A percentile compares a stretch with the other conserved stretches of the same genome.
Evolutionary conservation across 2,888 invertebrate genomes (phyloP).

Genomic region (Drosophila ezoana): DNA sequence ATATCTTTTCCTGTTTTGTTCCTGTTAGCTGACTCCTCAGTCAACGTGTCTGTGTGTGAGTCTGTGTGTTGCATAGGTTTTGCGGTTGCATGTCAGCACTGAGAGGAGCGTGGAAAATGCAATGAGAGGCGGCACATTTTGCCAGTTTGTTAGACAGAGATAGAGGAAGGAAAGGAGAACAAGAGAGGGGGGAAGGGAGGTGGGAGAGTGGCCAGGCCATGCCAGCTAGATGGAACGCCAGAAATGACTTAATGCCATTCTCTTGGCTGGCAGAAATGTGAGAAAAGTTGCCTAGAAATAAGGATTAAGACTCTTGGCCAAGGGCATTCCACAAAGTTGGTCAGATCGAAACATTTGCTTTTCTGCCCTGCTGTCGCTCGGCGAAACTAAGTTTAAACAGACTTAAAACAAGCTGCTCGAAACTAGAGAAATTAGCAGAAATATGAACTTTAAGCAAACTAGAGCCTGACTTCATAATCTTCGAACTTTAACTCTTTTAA

Average conservation of each 20-base stretch:
- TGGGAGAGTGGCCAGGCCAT: too few species aligned
- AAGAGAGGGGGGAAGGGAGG: neutral
- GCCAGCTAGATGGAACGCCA: slow-evolving; percentile 16
- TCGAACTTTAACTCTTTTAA: too few species aligned
- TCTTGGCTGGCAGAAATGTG: neutral
- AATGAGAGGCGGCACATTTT: neutral
- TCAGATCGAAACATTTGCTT: too few species aligned
- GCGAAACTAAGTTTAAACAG: too few species aligned
- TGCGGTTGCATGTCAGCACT: slow-evolving; percentile 42
- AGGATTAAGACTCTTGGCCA: neutral
- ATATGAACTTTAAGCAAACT: too few species aligned
- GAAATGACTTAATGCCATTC: slow-evolving; percentile 16
- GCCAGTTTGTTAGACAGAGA: slow-evolving; percentile 6
- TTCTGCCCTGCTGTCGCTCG: too few species aligned
- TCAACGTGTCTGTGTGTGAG: neutral
- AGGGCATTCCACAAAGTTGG: neutral
- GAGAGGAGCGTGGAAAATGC: neutral
- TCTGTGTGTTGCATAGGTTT: slow-evolving; percentile 49
- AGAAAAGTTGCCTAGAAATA: neutral
- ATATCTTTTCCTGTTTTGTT: slow-evolving; percentile 41
- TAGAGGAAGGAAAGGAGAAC: too few species aligned
- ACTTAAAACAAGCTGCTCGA: too few species aligned
- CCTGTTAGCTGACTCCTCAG: slow-evolving; percentile 15
- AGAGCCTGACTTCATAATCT: too few species aligned
- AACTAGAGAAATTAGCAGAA: too few species aligned